A percentile compares a stretch with the other conserved stretches of the same genome.
Evolutionary conservation across 2,888 invertebrate species (phyloP).

Genomic region (Polydrusus tereticollis): DNA sequence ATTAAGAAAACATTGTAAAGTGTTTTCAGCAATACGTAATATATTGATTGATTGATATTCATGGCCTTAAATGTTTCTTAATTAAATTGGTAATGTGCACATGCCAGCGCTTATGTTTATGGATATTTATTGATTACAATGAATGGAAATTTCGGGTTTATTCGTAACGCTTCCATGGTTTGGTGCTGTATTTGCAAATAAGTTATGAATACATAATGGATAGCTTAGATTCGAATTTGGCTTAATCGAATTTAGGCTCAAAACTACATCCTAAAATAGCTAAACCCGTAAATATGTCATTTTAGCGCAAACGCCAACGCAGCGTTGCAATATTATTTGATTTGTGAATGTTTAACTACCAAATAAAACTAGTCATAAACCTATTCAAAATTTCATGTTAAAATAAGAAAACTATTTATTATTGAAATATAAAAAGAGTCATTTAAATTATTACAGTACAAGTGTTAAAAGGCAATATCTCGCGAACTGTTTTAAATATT

Average conservation of each 20-base stretch:
- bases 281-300: neutral
- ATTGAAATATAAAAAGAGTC: no score
- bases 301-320: neutral
- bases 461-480: no score
- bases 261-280: neutral
- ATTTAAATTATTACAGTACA: no score
- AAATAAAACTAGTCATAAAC: neutral
- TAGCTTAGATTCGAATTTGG: constrained; percentile 15
- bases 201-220: constrained; percentile 28
- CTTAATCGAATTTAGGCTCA: constrained; percentile 4
- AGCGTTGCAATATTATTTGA: neutral
- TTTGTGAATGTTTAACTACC: neutral
- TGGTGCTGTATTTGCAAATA: constrained; percentile 37
- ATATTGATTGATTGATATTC: neutral
- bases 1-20: no score
- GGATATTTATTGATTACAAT: constrained; percentile 30
- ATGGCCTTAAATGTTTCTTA: neutral
- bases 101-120: constrained; percentile 17
- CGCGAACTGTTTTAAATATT: no score
- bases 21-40: no score
- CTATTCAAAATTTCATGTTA: no score
- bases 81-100: neutral
- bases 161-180: constrained; percentile 17
- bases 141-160: constrained; percentile 29
- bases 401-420: no score